Percentiles rank a stretch among this genome's conserved stretches.
Conservation (phyloP, 1,140 invertebrate species). For the Aphaenogaster rudis region DNA sequence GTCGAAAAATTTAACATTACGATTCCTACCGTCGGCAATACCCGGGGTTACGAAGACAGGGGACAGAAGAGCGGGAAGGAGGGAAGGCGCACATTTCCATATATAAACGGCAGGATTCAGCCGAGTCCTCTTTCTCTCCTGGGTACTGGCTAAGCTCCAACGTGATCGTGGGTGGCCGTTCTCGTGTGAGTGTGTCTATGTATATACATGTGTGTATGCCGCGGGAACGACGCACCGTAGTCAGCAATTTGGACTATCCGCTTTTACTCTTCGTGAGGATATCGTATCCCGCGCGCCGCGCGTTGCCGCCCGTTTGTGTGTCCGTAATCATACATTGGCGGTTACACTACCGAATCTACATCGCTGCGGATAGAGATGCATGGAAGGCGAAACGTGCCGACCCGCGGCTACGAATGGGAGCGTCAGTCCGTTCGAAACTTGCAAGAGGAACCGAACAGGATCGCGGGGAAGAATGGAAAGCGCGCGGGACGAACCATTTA, state of each 20-base stretch:
- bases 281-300: constrained; percentile 32
- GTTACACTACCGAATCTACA: constrained; percentile 48
- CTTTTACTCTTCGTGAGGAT: constrained; percentile 64
- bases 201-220: constrained; percentile 60
- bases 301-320: neutral
- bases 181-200: constrained; percentile 18
- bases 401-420: constrained; percentile 44
- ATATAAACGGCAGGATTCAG: constrained; percentile 77
- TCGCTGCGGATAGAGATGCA: constrained; percentile 15
- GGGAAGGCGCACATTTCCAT: constrained; percentile 76
- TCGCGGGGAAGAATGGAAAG: constrained; percentile 5
- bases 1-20: constrained; percentile 62
- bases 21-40: constrained; percentile 48
- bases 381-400: constrained; percentile 43
- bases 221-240: constrained; percentile 66
- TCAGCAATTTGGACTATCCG: constrained; percentile 78
- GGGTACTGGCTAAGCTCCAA: constrained; percentile 74
- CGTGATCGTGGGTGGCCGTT: constrained; percentile 46
- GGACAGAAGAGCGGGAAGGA: neutral
- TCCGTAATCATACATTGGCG: constrained; percentile 42
- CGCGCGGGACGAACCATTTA: neutral
- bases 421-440: neutral
- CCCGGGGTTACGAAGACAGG: constrained; percentile 13
- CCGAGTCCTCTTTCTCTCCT: constrained; percentile 60
- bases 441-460: neutral